Conservation (phyloP, 2,113 vertebrate genomes). For the Camelus dromedarius region DNA sequence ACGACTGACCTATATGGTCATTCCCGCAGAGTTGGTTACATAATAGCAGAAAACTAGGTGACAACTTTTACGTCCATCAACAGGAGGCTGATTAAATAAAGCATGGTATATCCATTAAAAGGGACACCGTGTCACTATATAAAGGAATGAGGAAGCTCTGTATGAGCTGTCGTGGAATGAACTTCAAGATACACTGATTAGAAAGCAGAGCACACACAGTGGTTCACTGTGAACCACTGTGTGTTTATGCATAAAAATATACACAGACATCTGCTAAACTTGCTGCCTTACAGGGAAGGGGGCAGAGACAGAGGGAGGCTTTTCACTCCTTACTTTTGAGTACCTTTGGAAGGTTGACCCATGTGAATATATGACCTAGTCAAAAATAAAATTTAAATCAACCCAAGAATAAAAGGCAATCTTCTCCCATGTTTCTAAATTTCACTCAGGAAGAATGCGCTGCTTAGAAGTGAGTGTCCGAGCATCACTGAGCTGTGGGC, state of each 20-base stretch:
- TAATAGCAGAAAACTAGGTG: constrained; percentile 21
- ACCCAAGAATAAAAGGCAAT: neutral
- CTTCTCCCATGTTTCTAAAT: constrained; percentile 2
- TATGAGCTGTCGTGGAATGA: neutral
- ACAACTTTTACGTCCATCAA: neutral
- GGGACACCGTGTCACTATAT: neutral
- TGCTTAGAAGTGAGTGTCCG: neutral
- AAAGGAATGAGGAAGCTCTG: neutral
- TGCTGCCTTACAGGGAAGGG: neutral
- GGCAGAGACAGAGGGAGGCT: neutral
- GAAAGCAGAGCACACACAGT: neutral
- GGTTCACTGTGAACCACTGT: no score
- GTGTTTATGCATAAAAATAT: neutral
- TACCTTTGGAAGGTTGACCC: neutral
- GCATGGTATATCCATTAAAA: neutral
- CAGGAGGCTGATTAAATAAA: neutral
- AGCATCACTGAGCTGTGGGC: neutral
- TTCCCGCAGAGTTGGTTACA: neutral
- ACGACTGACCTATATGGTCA: neutral
- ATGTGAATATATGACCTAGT: neutral
- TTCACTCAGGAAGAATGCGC: neutral
- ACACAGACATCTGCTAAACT: neutral
- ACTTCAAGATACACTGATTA: neutral
- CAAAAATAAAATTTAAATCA: constrained; percentile 16
- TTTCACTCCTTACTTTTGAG: neutral